Evolutionary conservation across 2,797 vertebrate species (phyloP), one percentile per base, ranked within the genome.

Genomic region (Gobionotothen gibberifrons): DNA sequence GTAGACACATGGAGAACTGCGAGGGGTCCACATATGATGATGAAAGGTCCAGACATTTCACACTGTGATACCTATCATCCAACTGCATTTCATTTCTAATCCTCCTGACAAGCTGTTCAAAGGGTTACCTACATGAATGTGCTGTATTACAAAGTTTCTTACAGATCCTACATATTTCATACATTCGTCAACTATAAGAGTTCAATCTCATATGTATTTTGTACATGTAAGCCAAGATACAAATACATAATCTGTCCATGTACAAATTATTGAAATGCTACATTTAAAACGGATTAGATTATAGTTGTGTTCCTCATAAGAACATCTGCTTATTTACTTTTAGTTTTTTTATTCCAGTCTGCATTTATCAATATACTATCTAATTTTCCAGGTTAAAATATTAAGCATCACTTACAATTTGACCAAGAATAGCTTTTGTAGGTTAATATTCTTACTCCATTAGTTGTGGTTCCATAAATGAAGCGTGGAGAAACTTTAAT

Each of bases 381-480:
- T 9, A 0, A 32, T 61, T 54, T 21, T 61, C 13, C 26, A 44
- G n/a, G n/a, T 52, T 70, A 1, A 64, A 39, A 39, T 60, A 69
- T 54, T 21, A 48, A 63, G 19, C 46, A 36, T 75, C 26, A 56
- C 11, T 13, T 15, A 17, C 17, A 52, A 32, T 61, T 64, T n/a
- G 43, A 32, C 22, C 48, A 64, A 54, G 58, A 59, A 12, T 32
- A 36, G 44, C 9, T 9, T 55, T 9, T 44, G 2, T 22, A 71
- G 17, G 62, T 69, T 67, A 39, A 78, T 65, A 66, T 72, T 74
- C 58, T 44, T 69, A 61, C 75, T 65, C 14, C 49, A 82, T 81
- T 72, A 79, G 57, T 61, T 78, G 66, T 47, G 64, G 58, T 79
- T 79, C 62, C 44, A 69, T 74, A 77, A 88, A 79, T 11, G 26